Percentiles rank a stretch among this genome's conserved stretches.
These are phyloP conservation scores for Argyrosomus regius DNA, from an alignment of 2,797 vertebrate genomes.

Conservation along the genomic window DNA sequence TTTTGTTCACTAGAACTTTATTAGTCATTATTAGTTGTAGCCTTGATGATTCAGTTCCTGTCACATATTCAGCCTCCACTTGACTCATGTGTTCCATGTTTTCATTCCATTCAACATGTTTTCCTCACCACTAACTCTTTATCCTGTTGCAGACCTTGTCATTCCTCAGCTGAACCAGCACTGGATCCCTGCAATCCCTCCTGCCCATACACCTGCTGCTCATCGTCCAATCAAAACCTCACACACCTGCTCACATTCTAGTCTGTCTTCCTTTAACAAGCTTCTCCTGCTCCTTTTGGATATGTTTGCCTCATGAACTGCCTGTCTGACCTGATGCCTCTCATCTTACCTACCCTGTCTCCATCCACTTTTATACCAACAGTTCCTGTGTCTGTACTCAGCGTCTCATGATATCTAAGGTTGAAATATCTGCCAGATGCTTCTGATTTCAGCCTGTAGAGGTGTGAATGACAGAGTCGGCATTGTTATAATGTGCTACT, in stretches of 20 bases:
- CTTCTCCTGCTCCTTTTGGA: neutral
- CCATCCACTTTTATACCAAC: neutral
- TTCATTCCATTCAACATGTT: neutral
- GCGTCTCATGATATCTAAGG: neutral
- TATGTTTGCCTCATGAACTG: neutral
- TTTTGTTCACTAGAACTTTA: neutral
- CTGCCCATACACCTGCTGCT: neutral
- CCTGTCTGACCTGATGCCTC: neutral
- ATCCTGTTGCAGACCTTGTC: neutral
- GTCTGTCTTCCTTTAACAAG: neutral
- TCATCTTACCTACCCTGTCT: neutral
- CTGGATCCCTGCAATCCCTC: neutral
- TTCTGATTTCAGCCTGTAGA: neutral
- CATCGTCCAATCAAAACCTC: neutral
- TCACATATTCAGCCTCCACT: neutral
- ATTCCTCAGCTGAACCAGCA: neutral
- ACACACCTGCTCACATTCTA: neutral
- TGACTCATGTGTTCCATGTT: neutral
- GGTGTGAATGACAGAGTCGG: conserved; percentile 8
- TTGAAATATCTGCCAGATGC: conserved; percentile 6
- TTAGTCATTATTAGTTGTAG: neutral
- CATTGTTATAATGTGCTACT: neutral
- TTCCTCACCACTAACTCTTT: neutral
- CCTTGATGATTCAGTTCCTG: neutral
- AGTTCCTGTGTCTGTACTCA: neutral